Conservation (phyloP, 2,888 invertebrate species). For the Melolontha melolontha region DNA sequence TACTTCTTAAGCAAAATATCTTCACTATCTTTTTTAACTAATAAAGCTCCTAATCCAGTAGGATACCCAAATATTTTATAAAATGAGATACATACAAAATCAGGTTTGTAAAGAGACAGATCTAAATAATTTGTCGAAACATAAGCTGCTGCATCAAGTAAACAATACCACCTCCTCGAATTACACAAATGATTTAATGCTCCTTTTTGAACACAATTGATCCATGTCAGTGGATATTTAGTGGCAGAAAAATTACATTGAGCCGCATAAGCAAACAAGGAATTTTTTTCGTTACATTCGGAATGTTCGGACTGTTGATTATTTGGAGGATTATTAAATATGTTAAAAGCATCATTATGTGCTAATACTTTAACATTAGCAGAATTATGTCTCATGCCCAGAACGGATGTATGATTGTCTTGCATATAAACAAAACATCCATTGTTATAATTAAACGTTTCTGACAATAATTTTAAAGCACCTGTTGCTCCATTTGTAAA, state of each 20-base stretch:
- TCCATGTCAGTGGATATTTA: slow-evolving; percentile 86
- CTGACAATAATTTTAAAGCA: slow-evolving; percentile 85
- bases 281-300: slow-evolving; percentile 60
- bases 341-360: slow-evolving; percentile 70
- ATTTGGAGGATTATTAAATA: slow-evolving; percentile 42
- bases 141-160: slow-evolving; percentile 89
- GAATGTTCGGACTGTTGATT: neutral
- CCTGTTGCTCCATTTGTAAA: slow-evolving; percentile 97
- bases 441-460: slow-evolving; percentile 77
- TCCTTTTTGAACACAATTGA: slow-evolving; percentile 73
- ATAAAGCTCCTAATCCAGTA: slow-evolving; percentile 91
- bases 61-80: slow-evolving; percentile 98
- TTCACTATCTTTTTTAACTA: slow-evolving; percentile 78
- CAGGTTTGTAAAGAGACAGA: slow-evolving; percentile 78
- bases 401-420: slow-evolving; percentile 96
- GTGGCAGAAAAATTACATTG: slow-evolving; percentile 95
- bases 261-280: slow-evolving; percentile 88
- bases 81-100: slow-evolving; percentile 93
- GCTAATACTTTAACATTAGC: slow-evolving; percentile 70
- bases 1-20: slow-evolving; percentile 77
- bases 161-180: slow-evolving; percentile 74
- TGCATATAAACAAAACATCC: slow-evolving; percentile 84
- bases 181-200: slow-evolving; percentile 65
- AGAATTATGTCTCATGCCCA: slow-evolving; percentile 89
- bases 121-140: slow-evolving; percentile 83